Evolutionary conservation across 1,140 invertebrate species (phyloP).

Genomic region (Bombus vancouverensis): DNA sequence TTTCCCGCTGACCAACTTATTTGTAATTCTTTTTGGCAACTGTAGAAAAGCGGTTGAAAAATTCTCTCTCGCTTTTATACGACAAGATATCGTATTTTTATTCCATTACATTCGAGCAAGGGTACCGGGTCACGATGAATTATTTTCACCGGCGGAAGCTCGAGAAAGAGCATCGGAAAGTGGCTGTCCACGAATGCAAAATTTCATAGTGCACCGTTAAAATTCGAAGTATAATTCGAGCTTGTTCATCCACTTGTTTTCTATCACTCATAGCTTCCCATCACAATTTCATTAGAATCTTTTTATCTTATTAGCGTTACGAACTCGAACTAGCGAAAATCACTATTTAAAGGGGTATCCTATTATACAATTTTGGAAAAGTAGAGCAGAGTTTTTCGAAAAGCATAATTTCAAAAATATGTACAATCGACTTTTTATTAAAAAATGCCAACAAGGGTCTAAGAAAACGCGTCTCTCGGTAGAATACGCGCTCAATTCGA

Average conservation of each 20-base stretch:
- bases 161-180: slow-evolving; percentile 13
- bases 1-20: neutral
- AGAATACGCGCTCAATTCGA: neutral
- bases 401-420: too few relatives aligned
- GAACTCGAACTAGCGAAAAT: neutral
- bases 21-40: neutral
- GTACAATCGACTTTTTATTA: too few relatives aligned
- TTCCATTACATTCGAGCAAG: neutral
- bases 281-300: neutral
- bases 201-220: neutral
- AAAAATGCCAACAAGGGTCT: neutral
- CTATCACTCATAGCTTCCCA: neutral
- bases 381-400: too few relatives aligned
- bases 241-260: neutral
- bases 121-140: neutral
- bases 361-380: neutral
- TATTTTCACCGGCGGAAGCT: slow-evolving; percentile 11
- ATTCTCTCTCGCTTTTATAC: neutral
- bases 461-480: too few relatives aligned
- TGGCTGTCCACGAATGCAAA: neutral
- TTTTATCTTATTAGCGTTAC: neutral
- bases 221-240: neutral
- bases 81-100: slow-evolving; percentile 12
- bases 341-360: neutral
- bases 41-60: neutral